phyloP scores from a whole-genome alignment of 2,113 vertebrate species.

The Chlorocebus sabaeus region DNA sequence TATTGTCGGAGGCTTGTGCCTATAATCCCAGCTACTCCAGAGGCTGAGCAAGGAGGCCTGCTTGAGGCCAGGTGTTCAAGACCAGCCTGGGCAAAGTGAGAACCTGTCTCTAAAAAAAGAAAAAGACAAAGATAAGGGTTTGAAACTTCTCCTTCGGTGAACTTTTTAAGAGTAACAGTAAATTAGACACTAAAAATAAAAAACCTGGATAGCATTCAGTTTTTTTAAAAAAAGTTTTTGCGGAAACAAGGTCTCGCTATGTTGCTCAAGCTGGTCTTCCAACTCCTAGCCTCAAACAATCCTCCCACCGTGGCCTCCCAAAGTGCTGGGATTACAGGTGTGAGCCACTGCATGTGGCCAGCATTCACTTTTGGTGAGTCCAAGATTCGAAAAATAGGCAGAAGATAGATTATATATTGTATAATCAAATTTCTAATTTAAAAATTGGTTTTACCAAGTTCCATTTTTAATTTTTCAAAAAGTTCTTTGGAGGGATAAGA shows the following conservation, averaged over 20 bases:
- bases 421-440: background rate
- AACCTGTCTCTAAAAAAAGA: background rate
- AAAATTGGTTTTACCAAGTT: background rate
- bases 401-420: background rate
- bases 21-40: background rate
- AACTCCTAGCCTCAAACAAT: too few relatives aligned
- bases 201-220: background rate
- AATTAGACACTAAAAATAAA: constrained; percentile 7
- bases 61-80: background rate
- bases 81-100: background rate
- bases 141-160: background rate
- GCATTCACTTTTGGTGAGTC: background rate
- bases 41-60: background rate
- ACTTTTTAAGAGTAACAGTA: background rate
- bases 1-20: background rate
- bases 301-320: too few relatives aligned
- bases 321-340: too few relatives aligned
- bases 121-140: background rate
- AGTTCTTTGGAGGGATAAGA: background rate
- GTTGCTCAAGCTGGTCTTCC: too few relatives aligned
- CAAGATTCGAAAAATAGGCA: background rate
- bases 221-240: background rate
- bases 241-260: too few relatives aligned
- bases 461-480: background rate
- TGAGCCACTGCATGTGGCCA: too few relatives aligned